Evolutionary conservation across 2,113 vertebrate species (phyloP), one percentile per base, ranked within the genome.

Genomic region (Brachyistius frenatus): DNA sequence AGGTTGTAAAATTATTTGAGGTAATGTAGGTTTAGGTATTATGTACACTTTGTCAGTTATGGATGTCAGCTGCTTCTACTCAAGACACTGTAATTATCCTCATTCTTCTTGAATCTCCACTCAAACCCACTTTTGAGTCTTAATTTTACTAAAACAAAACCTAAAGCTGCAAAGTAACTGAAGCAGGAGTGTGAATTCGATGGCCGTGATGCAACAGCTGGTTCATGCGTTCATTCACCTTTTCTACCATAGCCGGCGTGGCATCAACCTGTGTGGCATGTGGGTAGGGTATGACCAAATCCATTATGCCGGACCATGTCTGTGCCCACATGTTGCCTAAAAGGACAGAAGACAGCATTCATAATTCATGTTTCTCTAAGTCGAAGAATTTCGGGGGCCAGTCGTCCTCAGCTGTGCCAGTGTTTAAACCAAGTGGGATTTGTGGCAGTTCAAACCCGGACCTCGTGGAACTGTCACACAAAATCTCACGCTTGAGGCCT

Each of bases 321-420:
- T 99, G 98, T 0, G 97, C 98, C 98, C 98, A 99, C 98, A 99
- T 99, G 94, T 99, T 99, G 35, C 98, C 98, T 99, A 83, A 75
- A 89, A 83, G 65, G 0, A 83, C 30, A 86, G 46, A 73, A 58
- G 5, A 81, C 14, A 65, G 56, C 46, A 33, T 30, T 61, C 8
- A 54, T n/a, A 13, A 37, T 41, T 64, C 23, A 11, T 39, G n/a
- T 66, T 33, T 79, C 39, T 79, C 39, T 30, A 30, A 13, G 3
- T 33, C 13, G 9, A 3, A 39, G 61, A 53, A 78, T 32, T 75
- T 39, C 57, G 41, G 47, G 53, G 30, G 16, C 14, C 49, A 14
- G 50, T 57, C 11, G 5, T 69, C 54, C 65, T 73, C 54, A 10
- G 49, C 60, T 37, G 44, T 60, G 81, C 58, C 67, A 57, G 54